Evolutionary conservation across 2,888 invertebrate genomes (phyloP), one percentile per base, ranked within the genome.

Genomic region (Calliphora vomitoria): DNA sequence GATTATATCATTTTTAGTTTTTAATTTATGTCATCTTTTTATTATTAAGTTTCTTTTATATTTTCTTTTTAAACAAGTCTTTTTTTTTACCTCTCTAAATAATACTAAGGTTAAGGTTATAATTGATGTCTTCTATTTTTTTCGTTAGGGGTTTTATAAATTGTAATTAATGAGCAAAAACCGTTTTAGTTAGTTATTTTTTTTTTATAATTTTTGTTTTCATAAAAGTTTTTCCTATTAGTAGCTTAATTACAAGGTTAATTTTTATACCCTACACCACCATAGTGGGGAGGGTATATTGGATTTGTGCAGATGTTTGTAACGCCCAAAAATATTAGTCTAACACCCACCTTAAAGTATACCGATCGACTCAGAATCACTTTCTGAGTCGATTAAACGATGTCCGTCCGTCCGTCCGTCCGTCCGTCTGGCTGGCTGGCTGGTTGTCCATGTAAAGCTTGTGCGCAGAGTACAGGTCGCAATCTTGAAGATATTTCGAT

Each of bases 51-150:
- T 10, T 55, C 8, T 20, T 55, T 55, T 55, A n/a, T 13, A 15
- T 15, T 6, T 1, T 53, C 6, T 20, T 10, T 18, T 18, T n/a
- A 20, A 53, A 4, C 55, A 41, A 50, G 25, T 62, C 1, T 58
- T 60, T 41, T 31, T 55, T 58, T 8, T 8, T 4, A 13, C 20
- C 25, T 25, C 6, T 15, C 8, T 8, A 10, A 11, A 8, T 20
- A 47, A 44, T 60, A 5, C 13, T 79, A 69, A 82, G 75, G 47
- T 76, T n/a, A 71, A 76, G 82, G 82, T 69, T 41, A 41, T n/a
- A 18, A 58, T 31, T 62, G 5, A 64, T 62, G 62, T 60, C 58
- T 83, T 53, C n/a, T 50, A 47, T 5, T 47, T 74, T 25, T 58
- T 44, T 41, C n/a, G 11, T 20, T 68, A 5, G 18, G 6, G n/a